Base-by-base conservation (phyloP, 2,888 invertebrate genomes). In the Agrochola lota region DNA sequence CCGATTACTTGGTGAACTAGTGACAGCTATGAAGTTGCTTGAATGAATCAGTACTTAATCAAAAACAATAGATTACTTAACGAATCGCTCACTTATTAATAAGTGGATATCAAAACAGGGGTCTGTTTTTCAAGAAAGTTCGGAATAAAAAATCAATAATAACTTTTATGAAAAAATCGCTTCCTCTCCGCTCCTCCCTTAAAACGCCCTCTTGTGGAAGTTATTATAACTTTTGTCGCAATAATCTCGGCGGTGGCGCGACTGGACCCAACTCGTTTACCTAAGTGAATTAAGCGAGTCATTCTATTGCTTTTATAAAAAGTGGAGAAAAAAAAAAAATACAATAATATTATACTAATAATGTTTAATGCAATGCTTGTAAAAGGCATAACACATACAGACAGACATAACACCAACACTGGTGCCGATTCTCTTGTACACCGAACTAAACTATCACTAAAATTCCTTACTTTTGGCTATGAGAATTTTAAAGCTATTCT, bases 221-320 rank as follows among this genome's bases (percentile, higher is more conserved):
- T 91, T 90, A 90, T 91, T 88, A 91, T 88, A 91, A 92, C 87
- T 91, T 92, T 90, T 87, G 89, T 89, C 88, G 87, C 89, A 89
- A 89, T 91, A 90, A 91, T 90, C 88, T 87, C 75, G 20, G 49
- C 23, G 67, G 87, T 59, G 62, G 59, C 67, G 74, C 59, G 74
- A 60, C 78, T 85, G 84, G 84, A 84, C 83, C 62, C 84, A 88
- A 88, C 88, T 85, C 83, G 86, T 88, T 90, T 89, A 86, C 77
- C 55, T 59, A 83, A 78, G 55, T 63, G 77, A 85, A 83, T 87
- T 76, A 72, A 60, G 55, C 76, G 66, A 67, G 52, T 68, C 55
- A 81, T 73, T 72, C 43, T 60, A 23, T 74, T 64, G 43, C n/a
- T 72, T 49, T 66, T 43, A 43, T 3, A 40, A 4, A 17, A 52